Evolutionary conservation across 2,113 vertebrate species (phyloP), one percentile per base, ranked within the genome.

Genomic region (Sciurus niger): DNA sequence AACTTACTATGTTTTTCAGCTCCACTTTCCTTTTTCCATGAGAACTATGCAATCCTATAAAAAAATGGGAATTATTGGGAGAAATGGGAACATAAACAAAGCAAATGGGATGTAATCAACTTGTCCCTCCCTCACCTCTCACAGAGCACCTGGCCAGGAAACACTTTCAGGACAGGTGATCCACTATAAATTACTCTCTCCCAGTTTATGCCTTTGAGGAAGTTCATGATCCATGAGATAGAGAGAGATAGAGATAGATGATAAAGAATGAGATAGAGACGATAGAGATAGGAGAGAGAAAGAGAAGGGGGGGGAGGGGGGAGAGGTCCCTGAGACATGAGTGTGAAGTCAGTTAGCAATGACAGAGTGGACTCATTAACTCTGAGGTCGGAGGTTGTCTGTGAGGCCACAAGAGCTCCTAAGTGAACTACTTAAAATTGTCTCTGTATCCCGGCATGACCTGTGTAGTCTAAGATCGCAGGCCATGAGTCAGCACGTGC

Each of bases 401-500:
- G 40, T 51, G 48, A 0, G 34, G 32, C 24, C 34, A 55, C 30
- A 30, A 14, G 1, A 53, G 8, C 4, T 92, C 51, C 13, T 25
- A 28, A 63, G 25, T 37, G n/a, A 34, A 40, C 24, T 60, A 1
- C 68, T 84, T 32, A 22, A 24, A 63, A 58, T 40, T 32, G 20
- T 22, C 11, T 51, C 0, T 58, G 55, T 30, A 84, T 37, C 20
- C 53, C 12, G 63, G 2, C 7, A 67, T 4, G 16, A 17, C 25
- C 13, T 25, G 46, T 18, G 11, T 72, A 78, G 40, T 46, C 60
- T 28, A 8, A n/a, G 30, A 48, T 14, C 55, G 18, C 30, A 63
- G 63, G 51, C 14, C 43, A 13, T 43, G 2, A 14, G 1, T n/a
- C 40, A 14, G 14, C 40, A 37, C 4, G 14, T 11, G 0, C 20